Evolutionary conservation across 2,797 vertebrate species (phyloP), one percentile per base, ranked within the genome.

Genomic region (Hypotaenidia okinawae): DNA sequence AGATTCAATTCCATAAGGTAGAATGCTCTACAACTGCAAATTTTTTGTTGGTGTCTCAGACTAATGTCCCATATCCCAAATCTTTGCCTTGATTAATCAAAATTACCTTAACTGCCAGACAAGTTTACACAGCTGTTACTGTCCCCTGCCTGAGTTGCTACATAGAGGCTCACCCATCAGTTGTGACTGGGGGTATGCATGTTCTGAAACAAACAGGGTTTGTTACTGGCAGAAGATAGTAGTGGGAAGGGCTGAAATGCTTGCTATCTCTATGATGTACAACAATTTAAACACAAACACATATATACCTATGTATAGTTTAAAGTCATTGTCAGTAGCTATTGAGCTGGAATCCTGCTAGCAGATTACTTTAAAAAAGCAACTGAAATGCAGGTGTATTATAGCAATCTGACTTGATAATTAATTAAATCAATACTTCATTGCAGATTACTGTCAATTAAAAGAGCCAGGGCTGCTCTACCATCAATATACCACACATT

Each of bases 131-230:
- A 72, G 17, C 10, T 45, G 25, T 41, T 61, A 1, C 28, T 32
- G 21, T 51, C 16, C 90, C 25, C 51, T 57, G 27, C 32, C 3
- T 1, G 8, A 72, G 45, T 13, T 79, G 21, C n/a, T 39, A 47
- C 28, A 27, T 76, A 23, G 57, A 83, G 24, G 25, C 16, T 86
- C 43, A 73, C 28, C 2, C 27, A 28, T 54, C 22, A 55, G 12
- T 35, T 76, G 63, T 1, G 8, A 52, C 0, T 57, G 39, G 18
- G 24, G 52, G 68, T 52, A 47, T 1, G 0, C 2, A 77, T 41
- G 7, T 63, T 30, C n/a, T 43, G n/a, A 91, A 59, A 64, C 0
- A 4, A 15, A n/a, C 6, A 64, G 37, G 41, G 43, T 43, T 43
- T 54, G 28, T 76, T 87, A 61, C 14, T 47, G 19, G 25, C 45